A percentile compares a stretch with the other conserved stretches of the same genome.
These are phyloP conservation scores for Megaceryle torquata DNA, from an alignment of 2,113 vertebrate species.

Conservation along the genomic window DNA sequence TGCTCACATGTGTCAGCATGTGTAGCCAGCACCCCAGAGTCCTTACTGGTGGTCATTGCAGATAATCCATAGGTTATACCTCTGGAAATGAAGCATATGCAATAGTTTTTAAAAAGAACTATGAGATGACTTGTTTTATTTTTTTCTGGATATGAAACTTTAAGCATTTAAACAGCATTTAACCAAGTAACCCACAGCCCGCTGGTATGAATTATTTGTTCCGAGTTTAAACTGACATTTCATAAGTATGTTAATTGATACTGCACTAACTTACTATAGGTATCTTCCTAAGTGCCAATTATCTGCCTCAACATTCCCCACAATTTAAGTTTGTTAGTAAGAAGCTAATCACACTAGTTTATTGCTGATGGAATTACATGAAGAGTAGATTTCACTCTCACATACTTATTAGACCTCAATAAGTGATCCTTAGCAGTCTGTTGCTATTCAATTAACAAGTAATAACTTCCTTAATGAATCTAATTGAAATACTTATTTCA, in stretches of 20 bases:
- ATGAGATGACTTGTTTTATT: not conserved
- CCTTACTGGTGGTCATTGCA: not conserved
- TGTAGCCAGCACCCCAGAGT: not conserved
- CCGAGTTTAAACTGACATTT: slow-evolving; percentile 71
- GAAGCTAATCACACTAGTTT: slow-evolving; percentile 83
- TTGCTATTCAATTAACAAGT: slow-evolving; percentile 82
- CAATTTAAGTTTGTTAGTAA: slow-evolving; percentile 80
- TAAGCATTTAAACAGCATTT: slow-evolving; percentile 58
- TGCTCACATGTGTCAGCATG: accelerated
- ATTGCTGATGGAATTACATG: slow-evolving; percentile 81
- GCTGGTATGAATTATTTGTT: slow-evolving; percentile 65
- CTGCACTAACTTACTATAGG: slow-evolving; percentile 64
- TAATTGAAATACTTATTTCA: slow-evolving; percentile 81
- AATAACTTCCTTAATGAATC: slow-evolving; percentile 83
- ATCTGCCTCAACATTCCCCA: slow-evolving; percentile 78
- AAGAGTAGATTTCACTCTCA: slow-evolving; percentile 75
- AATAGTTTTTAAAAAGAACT: not conserved
- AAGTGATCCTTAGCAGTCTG: slow-evolving; percentile 82
- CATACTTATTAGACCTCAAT: slow-evolving; percentile 78
- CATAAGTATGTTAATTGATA: slow-evolving; percentile 75
- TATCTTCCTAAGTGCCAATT: slow-evolving; percentile 78
- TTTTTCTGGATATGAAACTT: slow-evolving; percentile 15
- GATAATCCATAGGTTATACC: not conserved
- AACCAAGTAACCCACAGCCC: slow-evolving; percentile 53
- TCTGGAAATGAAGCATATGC: not conserved